These are phyloP conservation scores for Tangara arthus DNA, from an alignment of 2,797 vertebrate species.

Conservation along the genomic window DNA sequence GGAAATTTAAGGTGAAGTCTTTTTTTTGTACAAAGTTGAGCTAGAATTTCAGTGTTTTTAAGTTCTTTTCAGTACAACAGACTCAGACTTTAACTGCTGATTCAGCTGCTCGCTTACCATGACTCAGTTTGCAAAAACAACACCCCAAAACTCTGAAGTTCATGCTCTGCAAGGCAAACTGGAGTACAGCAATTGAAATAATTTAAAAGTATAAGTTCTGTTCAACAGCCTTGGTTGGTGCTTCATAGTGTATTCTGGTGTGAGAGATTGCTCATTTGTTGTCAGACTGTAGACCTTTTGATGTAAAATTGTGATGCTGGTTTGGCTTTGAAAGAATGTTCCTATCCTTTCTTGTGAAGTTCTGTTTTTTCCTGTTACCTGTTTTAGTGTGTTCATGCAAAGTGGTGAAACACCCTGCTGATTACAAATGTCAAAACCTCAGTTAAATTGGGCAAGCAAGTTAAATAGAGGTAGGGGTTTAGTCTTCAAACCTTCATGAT, in stretches of 20 bases:
- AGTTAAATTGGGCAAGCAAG: background rate
- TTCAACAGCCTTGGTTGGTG: background rate
- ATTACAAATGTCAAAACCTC: background rate
- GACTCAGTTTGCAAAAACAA: background rate
- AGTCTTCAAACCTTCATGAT: background rate
- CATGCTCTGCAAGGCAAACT: background rate
- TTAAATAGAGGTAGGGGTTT: background rate
- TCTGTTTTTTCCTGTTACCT: constrained; percentile 9
- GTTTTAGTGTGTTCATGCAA: constrained; percentile 53
- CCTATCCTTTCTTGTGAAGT: background rate
- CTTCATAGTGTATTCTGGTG: background rate
- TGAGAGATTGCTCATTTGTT: background rate
- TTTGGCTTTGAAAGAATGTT: constrained; percentile 9
- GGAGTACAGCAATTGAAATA: background rate
- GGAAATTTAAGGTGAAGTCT: background rate
- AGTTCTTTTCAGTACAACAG: background rate
- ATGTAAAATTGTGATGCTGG: background rate
- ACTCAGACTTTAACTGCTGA: background rate
- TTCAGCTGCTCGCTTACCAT: background rate
- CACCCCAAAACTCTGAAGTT: background rate
- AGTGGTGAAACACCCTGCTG: constrained; percentile 37
- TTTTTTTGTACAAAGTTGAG: background rate
- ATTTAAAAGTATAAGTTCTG: background rate
- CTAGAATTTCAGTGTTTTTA: background rate
- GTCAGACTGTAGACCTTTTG: background rate